A percentile compares a stretch with the other conserved stretches of the same genome.
phyloP scores from a whole-genome alignment of 2,113 vertebrate species.

The Notechis scutatus region DNA sequence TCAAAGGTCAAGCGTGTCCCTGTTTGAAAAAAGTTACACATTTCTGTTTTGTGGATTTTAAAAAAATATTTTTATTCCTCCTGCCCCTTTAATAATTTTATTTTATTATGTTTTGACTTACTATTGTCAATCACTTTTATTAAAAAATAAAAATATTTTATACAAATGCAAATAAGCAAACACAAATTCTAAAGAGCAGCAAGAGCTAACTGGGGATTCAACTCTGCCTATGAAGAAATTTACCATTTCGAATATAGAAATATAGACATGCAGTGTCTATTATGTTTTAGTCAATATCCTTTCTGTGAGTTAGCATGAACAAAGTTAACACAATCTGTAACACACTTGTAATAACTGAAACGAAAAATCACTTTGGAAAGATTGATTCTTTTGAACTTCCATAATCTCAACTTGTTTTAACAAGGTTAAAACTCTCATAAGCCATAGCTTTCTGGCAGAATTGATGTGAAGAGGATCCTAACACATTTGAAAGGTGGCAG shows the following conservation, averaged over 20 bases:
- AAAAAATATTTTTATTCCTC: not conserved
- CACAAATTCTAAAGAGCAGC: not conserved
- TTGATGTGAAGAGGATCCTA: not conserved
- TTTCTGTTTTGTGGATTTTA: not conserved
- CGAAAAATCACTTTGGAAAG: not conserved
- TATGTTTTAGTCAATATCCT: not conserved
- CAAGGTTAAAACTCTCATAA: not conserved
- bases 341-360: not conserved
- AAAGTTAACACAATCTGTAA: not conserved
- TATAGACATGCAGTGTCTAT: not conserved
- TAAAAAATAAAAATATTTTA: not conserved
- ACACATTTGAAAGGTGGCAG: not conserved
- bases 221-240: not conserved
- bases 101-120: not conserved
- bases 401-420: not conserved
- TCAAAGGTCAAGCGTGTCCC: not conserved
- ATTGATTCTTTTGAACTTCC: not conserved
- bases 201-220: not conserved
- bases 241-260: not conserved
- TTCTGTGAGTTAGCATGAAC: not conserved
- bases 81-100: not conserved
- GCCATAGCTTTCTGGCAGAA: not conserved
- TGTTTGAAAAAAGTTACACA: not conserved
- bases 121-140: not conserved
- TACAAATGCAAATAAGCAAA: not conserved